A percentile compares a stretch with the other conserved stretches of the same genome.
Conservation (phyloP, 1,140 invertebrate genomes). For the Pantala flavescens region DNA sequence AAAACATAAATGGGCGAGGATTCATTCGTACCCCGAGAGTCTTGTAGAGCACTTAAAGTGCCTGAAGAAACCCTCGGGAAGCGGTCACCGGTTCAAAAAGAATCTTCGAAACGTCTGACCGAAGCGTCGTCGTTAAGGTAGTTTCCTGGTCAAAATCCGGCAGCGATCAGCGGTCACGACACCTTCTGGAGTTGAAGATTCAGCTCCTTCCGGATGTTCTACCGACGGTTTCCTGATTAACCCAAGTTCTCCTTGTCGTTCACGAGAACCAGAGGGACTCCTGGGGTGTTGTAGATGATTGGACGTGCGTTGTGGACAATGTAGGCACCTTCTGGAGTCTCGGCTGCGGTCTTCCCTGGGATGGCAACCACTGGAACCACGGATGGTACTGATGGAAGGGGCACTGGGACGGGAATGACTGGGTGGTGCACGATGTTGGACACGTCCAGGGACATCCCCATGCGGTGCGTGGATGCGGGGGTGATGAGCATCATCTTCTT, state of each 20-base stretch:
- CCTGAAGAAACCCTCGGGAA: too few relatives aligned
- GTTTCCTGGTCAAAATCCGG: too few relatives aligned
- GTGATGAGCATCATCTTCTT: slow-evolving; percentile 5
- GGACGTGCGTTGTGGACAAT: neutral
- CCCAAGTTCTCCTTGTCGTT: neutral
- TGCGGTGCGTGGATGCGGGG: neutral
- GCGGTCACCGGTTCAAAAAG: neutral
- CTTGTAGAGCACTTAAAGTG: too few relatives aligned
- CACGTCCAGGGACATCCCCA: neutral
- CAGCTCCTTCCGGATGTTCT: neutral
- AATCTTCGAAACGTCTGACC: neutral
- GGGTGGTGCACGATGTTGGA: neutral
- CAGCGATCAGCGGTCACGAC: neutral
- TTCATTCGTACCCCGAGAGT: too few relatives aligned
- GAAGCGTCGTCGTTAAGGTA: neutral
- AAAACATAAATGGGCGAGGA: too few relatives aligned
- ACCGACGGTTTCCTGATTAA: neutral
- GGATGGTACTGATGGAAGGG: neutral
- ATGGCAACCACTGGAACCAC: neutral
- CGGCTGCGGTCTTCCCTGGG: neutral
- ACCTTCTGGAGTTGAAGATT: neutral
- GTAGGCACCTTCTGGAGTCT: neutral
- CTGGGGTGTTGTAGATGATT: neutral
- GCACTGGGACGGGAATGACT: neutral
- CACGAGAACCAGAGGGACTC: neutral